These are phyloP conservation scores for Gymnothorax javanicus DNA, from an alignment of 2,797 vertebrate genomes.

Conservation along the genomic window DNA sequence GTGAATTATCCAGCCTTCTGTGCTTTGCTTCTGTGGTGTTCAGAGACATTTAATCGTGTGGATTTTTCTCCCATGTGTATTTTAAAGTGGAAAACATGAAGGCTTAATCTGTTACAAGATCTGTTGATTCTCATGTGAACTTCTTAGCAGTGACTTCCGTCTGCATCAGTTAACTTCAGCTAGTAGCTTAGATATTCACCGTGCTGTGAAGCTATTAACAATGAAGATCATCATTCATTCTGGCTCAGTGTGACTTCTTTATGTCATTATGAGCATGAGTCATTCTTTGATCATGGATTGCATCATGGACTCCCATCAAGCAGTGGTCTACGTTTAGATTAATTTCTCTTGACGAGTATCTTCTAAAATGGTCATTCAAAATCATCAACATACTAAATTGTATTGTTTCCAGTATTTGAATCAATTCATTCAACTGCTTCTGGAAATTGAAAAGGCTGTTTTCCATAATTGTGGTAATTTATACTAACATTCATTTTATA, in stretches of 20 bases:
- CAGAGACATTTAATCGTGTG: conserved; percentile 38
- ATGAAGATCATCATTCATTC: not conserved
- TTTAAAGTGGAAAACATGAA: not conserved
- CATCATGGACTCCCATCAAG: conserved; percentile 3
- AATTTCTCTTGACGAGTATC: conserved; percentile 24
- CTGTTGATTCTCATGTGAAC: conserved; percentile 5
- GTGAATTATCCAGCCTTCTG: conserved; percentile 47
- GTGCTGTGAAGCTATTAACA: not conserved
- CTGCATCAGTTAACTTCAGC: conserved; percentile 19
- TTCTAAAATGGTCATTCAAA: conserved; percentile 25
- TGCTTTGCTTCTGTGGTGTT: conserved; percentile 57
- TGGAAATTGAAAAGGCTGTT: not conserved
- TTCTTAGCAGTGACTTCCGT: conserved; percentile 14
- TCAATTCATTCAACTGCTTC: not conserved
- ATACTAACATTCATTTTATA: not conserved
- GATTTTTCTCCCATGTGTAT: not conserved
- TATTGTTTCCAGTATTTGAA: not conserved
- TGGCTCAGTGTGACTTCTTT: conserved; percentile 3
- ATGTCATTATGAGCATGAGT: not conserved
- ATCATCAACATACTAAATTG: not conserved
- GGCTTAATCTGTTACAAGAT: conserved; percentile 13
- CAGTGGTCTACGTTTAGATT: not conserved
- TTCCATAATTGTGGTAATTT: not conserved
- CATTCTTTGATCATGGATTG: not conserved
- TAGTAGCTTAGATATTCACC: conserved; percentile 4